Percentiles rank a stretch among this genome's conserved stretches.
Conservation (phyloP, 30 jellyfish, hydroid and myxozoan genomes). For the Mastigias papua region DNA sequence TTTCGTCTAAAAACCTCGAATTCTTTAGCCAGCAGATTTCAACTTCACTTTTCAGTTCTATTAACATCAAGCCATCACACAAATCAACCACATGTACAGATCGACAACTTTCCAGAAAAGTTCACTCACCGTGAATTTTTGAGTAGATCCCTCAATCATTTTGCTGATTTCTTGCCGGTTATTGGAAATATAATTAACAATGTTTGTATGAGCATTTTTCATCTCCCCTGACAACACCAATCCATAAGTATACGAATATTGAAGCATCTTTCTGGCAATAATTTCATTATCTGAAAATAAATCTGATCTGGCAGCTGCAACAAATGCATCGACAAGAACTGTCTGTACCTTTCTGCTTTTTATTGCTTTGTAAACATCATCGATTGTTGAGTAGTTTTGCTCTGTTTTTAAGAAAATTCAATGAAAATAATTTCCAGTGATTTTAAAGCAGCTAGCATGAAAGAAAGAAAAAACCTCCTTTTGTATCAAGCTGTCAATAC, state of each 20-base stretch:
- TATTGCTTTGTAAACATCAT: slow-evolving; percentile 50
- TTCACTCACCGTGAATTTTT: slow-evolving; percentile 27
- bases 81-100: background rate
- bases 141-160: slow-evolving; percentile 41
- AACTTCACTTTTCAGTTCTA: background rate
- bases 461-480: background rate
- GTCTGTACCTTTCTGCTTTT: slow-evolving; percentile 57
- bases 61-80: too few species aligned
- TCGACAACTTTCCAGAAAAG: too few species aligned
- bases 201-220: slow-evolving; percentile 31
- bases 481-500: background rate
- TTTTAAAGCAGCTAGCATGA: background rate
- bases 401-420: slow-evolving; percentile 3
- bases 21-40: background rate
- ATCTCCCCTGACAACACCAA: slow-evolving; percentile 59
- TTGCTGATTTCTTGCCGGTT: slow-evolving; percentile 45
- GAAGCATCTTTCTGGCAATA: slow-evolving; percentile 33
- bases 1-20: background rate
- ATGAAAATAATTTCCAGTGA: background rate
- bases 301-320: slow-evolving; percentile 66
- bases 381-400: slow-evolving; percentile 29
- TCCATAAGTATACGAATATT: slow-evolving; percentile 59
- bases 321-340: slow-evolving; percentile 60
- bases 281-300: slow-evolving; percentile 23
- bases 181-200: slow-evolving; percentile 31